These are phyloP conservation scores for Aphrophora alni DNA, from an alignment of 2,888 invertebrate species.

Conservation along the genomic window DNA sequence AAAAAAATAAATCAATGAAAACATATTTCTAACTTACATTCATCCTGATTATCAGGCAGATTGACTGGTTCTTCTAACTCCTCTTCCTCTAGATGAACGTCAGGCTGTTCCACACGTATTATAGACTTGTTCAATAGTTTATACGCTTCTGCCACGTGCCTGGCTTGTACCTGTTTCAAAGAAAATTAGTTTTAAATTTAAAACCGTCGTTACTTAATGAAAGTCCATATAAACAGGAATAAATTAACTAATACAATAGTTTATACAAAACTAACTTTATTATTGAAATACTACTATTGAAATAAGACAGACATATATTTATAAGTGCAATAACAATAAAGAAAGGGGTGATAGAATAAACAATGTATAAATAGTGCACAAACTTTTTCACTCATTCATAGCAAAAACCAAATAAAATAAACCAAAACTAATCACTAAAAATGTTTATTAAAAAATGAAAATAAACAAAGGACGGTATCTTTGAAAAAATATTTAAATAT, in stretches of 20 bases:
- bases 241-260: not conserved
- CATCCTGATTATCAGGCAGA: not conserved
- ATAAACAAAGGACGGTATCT: no score
- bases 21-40: not conserved
- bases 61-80: slow-evolving; percentile 58
- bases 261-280: not conserved
- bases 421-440: no score
- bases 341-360: no score
- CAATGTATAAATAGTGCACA: no score
- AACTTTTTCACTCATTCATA: no score
- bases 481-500: no score
- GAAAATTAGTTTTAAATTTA: not conserved
- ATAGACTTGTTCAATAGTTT: slow-evolving; percentile 94
- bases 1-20: no score
- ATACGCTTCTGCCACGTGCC: slow-evolving; percentile 92
- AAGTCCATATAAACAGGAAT: not conserved
- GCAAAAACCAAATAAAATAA: no score
- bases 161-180: slow-evolving; percentile 66
- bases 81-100: slow-evolving; percentile 90
- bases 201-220: not conserved
- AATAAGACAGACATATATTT: no score
- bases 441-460: no score
- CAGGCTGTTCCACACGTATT: slow-evolving; percentile 96
- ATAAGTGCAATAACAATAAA: no score
- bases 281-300: no score